These are phyloP conservation scores for Antidorcas marsupialis DNA, from an alignment of 2,113 vertebrate species.

Conservation along the genomic window DNA sequence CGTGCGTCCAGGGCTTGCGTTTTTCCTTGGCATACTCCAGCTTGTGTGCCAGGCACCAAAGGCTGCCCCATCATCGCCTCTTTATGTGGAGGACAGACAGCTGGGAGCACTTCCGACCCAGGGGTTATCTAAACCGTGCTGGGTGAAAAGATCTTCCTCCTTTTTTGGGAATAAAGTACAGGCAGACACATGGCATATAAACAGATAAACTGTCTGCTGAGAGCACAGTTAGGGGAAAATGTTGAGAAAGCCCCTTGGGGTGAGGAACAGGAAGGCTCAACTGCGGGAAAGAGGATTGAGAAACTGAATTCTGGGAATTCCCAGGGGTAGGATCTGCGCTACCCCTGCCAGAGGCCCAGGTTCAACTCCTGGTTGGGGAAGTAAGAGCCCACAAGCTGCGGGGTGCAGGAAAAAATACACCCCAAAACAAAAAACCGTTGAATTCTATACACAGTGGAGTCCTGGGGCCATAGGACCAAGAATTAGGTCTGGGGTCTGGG, in stretches of 20 bases:
- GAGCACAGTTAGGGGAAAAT: not conserved
- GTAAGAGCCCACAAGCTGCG: not conserved
- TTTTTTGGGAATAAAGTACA: not conserved
- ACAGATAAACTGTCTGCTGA: not conserved
- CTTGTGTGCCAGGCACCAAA: not conserved
- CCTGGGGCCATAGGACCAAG: fast-evolving
- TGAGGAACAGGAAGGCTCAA: not conserved
- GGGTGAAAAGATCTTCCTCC: not conserved
- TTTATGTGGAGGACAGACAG: not conserved
- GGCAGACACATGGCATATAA: fast-evolving
- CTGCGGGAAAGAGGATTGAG: not conserved
- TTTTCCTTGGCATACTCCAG: not conserved
- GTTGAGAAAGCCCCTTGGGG: not conserved
- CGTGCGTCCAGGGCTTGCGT: fast-evolving
- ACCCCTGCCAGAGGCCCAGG: not conserved
- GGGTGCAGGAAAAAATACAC: not conserved
- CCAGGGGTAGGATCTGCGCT: too few relatives aligned
- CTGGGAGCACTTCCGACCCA: not conserved
- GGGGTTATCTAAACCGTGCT: not conserved
- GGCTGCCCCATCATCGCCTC: not conserved
- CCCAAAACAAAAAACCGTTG: not conserved
- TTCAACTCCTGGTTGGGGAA: not conserved
- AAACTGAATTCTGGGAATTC: not conserved
- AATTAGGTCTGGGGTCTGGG: not conserved
- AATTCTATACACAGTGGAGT: not conserved